Base-by-base conservation (phyloP, 2,888 invertebrate species). In the Iselma pallidipennis region DNA sequence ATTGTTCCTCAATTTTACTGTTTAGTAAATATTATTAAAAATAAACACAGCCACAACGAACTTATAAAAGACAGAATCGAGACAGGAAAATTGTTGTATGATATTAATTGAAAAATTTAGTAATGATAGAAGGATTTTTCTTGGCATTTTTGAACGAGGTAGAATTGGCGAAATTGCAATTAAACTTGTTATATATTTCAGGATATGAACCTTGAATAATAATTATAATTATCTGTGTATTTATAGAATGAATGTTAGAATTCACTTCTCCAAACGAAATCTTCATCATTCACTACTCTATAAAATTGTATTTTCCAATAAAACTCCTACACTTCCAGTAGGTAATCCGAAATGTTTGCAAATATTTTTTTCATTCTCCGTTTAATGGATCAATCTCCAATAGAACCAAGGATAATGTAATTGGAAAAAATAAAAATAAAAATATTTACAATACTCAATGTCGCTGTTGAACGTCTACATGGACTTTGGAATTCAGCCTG, bases 1-100 rank as follows among this genome's bases (percentile, higher is more conserved):
- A 76, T 76, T 74, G 67, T 66, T 72, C 66, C 71, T 71, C 64
- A 69, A 72, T 69, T 63, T 45, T 67, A 71, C 65, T 74, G 69
- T 75, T 72, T 74, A 75, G 72, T 63, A 71, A 72, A 73, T 69
- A 66, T 66, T 52, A 61, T 65, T 63, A 63, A 66, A 68, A 66
- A 66, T 66, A 67, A 61, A 61, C 61, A 64, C 54, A 37, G 4
- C 42, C 37, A 26, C 33, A 29, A 2, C 9, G 12, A 52, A 52
- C 10, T 37, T 33, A 28, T 29, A 48, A 48, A 50, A 50, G 7
- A 50, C 12, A 19, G 23, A 50, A 9, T 26, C 21, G 21, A 21
- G 23, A 7, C 50, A 23, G 23, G 16, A 9, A 7, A 50, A 50
- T 26, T 19, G 19, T 21, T 45, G 28, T 3, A 45, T 29, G 49